These are phyloP conservation scores for Itoplectis maculator DNA, from an alignment of 2,888 invertebrate species.

Conservation along the genomic window DNA sequence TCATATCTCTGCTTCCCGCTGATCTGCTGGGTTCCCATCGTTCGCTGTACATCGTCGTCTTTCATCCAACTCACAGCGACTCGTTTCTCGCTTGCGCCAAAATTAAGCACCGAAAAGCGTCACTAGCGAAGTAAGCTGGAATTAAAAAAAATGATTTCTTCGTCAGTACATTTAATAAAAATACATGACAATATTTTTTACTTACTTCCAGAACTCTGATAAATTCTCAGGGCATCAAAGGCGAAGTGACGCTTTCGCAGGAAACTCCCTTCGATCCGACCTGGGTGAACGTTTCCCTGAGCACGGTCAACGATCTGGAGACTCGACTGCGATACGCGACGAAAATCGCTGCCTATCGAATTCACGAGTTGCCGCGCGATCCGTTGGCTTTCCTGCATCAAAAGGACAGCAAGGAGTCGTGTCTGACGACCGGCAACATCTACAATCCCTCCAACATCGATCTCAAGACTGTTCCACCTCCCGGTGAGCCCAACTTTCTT, in stretches of 20 bases:
- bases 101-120: slow-evolving; percentile 89
- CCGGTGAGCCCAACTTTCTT: slow-evolving; percentile 85
- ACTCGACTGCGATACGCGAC: slow-evolving; percentile 91
- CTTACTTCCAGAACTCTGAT: slow-evolving; percentile 87
- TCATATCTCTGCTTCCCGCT: slow-evolving; percentile 89
- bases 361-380: slow-evolving; percentile 90
- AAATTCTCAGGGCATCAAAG: slow-evolving; percentile 92
- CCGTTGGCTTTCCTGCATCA: slow-evolving; percentile 85
- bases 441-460: slow-evolving; percentile 91
- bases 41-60: slow-evolving; percentile 92
- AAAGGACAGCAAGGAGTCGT: slow-evolving; percentile 85
- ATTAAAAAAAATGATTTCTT: too few relatives aligned
- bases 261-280: slow-evolving; percentile 94
- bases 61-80: slow-evolving; percentile 91
- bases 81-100: slow-evolving; percentile 94
- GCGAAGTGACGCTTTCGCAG: slow-evolving; percentile 91
- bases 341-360: slow-evolving; percentile 89
- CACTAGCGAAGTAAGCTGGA: slow-evolving; percentile 91
- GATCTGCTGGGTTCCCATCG: slow-evolving; percentile 92
- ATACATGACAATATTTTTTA: neutral
- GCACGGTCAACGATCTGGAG: slow-evolving; percentile 88
- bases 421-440: slow-evolving; percentile 90
- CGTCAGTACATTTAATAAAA: too few relatives aligned
- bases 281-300: slow-evolving; percentile 90
- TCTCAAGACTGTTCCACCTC: slow-evolving; percentile 87